phyloP scores from a whole-genome alignment of 2,113 vertebrate species.

The Xiphophorus couchianus region DNA sequence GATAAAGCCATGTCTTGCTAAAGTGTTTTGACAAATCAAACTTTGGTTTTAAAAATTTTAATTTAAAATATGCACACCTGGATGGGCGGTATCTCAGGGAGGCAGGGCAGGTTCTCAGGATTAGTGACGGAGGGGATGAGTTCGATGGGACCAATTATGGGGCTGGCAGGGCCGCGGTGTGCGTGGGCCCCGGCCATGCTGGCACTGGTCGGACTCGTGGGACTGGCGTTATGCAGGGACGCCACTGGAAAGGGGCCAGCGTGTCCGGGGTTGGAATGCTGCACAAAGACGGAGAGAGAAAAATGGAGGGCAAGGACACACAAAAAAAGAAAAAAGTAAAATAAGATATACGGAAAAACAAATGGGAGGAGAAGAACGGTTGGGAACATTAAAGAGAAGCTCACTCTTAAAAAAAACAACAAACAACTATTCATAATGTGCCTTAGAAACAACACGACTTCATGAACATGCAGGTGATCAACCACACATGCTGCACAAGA shows the following conservation, averaged over 20 bases:
- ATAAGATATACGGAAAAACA: not conserved
- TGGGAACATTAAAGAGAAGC: constrained; percentile 5
- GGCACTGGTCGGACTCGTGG: constrained; percentile 96
- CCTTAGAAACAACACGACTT: constrained; percentile 36
- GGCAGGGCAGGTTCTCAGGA: constrained; percentile 95
- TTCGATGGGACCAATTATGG: constrained; percentile 90
- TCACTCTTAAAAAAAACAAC: constrained; percentile 4
- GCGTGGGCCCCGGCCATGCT: constrained; percentile 92
- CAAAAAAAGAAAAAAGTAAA: not conserved
- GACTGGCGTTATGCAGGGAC: constrained; percentile 95
- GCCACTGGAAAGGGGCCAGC: constrained; percentile 96
- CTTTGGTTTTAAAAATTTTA: not conserved
- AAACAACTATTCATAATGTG: constrained; percentile 4
- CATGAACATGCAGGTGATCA: constrained; percentile 68
- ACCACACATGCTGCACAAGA: constrained; percentile 74
- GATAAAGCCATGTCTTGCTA: too few relatives aligned
- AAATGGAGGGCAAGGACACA: not conserved
- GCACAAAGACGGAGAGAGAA: constrained; percentile 40
- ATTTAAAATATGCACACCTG: constrained; percentile 81
- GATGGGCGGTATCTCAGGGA: constrained; percentile 97
- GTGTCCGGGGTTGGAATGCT: constrained; percentile 98
- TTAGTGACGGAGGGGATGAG: constrained; percentile 98
- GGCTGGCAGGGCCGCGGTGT: constrained; percentile 92
- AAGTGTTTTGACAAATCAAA: not conserved
- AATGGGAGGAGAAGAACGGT: not conserved